Evolutionary conservation across 2,113 vertebrate genomes (phyloP).

Genomic region (Daphoenositta chrysoptera): DNA sequence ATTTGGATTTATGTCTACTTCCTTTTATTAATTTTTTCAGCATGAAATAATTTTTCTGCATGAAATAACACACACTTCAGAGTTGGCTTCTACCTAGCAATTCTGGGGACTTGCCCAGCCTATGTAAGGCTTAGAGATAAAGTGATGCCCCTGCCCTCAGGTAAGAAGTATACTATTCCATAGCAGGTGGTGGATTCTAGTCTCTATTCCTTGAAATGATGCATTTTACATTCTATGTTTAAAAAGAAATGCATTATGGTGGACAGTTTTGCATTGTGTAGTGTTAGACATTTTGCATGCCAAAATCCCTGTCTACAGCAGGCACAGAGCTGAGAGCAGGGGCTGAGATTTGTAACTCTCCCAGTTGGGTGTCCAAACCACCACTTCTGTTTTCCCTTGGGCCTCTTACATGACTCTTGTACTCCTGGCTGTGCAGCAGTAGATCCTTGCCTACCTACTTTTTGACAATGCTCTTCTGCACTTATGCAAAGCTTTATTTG

Average conservation of each 20-base stretch:
- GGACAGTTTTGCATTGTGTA: too few species aligned
- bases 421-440: background rate
- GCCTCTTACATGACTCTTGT: background rate
- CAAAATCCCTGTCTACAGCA: background rate
- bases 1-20: background rate
- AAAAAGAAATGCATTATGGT: background rate
- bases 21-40: background rate
- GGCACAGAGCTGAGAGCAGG: background rate
- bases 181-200: background rate
- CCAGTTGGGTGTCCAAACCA: background rate
- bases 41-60: background rate
- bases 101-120: background rate
- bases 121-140: background rate
- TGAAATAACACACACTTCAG: background rate
- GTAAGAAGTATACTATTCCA: background rate
- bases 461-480: background rate
- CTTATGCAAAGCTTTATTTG: background rate
- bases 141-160: background rate
- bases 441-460: background rate
- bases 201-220: background rate
- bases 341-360: background rate
- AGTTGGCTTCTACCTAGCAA: background rate
- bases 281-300: background rate
- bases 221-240: background rate
- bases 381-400: background rate